Percentiles rank a stretch among this genome's conserved stretches.
These are phyloP conservation scores for Lophura nycthemera DNA, from an alignment of 2,113 vertebrate genomes.

Conservation along the genomic window DNA sequence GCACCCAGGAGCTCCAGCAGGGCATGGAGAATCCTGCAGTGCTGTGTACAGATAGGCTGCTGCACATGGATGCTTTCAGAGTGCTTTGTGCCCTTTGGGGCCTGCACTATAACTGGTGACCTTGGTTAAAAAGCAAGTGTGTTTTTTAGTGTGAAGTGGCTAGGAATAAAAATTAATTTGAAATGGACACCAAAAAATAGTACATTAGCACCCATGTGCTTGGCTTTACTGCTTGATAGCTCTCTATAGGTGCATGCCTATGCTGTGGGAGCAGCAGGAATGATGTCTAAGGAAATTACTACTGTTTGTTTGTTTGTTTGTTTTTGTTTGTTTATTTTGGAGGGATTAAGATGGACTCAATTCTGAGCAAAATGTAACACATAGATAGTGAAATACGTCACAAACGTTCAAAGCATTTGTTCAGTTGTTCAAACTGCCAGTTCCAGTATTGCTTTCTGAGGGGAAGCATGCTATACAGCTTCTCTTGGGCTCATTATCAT, in stretches of 20 bases:
- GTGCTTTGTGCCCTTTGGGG: accelerated
- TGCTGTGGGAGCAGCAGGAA: accelerated
- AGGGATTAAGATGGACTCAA: background rate
- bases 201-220: background rate
- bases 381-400: background rate
- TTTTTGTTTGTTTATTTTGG: background rate
- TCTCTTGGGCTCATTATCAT: background rate
- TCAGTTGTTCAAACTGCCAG: background rate
- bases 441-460: background rate
- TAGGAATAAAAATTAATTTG: background rate
- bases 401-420: background rate
- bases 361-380: background rate
- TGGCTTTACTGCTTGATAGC: background rate
- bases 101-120: background rate
- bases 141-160: background rate
- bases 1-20: background rate
- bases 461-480: background rate
- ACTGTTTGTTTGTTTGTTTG: too few relatives aligned
- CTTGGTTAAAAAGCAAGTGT: background rate
- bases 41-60: background rate
- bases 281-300: background rate
- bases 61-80: background rate
- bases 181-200: background rate
- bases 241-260: background rate
- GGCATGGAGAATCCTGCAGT: background rate